phyloP scores from a whole-genome alignment of 2,113 vertebrate species.

The Colaptes auratus region DNA sequence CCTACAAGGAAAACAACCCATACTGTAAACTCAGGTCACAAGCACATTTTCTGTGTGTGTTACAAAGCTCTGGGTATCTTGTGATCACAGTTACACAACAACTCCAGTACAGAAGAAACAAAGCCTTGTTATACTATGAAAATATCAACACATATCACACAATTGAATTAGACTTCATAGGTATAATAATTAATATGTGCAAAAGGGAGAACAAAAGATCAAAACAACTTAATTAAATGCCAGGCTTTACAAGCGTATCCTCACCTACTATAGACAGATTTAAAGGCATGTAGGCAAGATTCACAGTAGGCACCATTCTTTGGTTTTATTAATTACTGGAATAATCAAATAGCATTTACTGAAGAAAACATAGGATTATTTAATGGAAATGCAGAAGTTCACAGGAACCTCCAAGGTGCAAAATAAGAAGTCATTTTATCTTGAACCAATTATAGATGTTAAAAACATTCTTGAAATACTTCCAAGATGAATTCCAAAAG shows the following conservation, averaged over 20 bases:
- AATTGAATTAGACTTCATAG: constrained; percentile 51
- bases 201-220: constrained; percentile 68
- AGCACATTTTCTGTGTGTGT: not conserved
- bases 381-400: constrained; percentile 51
- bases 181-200: constrained; percentile 65
- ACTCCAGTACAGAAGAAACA: constrained; percentile 25
- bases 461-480: not conserved
- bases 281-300: constrained; percentile 46
- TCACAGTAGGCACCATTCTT: constrained; percentile 47
- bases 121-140: constrained; percentile 38
- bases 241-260: constrained; percentile 57
- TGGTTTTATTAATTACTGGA: constrained; percentile 73
- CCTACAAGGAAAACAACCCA: constrained; percentile 1
- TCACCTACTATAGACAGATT: constrained; percentile 4
- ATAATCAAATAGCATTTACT: constrained; percentile 64
- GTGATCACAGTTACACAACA: constrained; percentile 59
- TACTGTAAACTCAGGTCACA: not conserved
- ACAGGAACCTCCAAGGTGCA: constrained; percentile 25
- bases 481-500: not conserved
- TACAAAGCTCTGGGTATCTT: constrained; percentile 20
- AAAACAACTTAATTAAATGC: constrained; percentile 72
- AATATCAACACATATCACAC: constrained; percentile 55
- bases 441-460: constrained; percentile 31
- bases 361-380: constrained; percentile 55
- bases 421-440: constrained; percentile 56